Evolutionary conservation across 2,797 vertebrate genomes (phyloP).

Genomic region (Saxicola maurus): DNA sequence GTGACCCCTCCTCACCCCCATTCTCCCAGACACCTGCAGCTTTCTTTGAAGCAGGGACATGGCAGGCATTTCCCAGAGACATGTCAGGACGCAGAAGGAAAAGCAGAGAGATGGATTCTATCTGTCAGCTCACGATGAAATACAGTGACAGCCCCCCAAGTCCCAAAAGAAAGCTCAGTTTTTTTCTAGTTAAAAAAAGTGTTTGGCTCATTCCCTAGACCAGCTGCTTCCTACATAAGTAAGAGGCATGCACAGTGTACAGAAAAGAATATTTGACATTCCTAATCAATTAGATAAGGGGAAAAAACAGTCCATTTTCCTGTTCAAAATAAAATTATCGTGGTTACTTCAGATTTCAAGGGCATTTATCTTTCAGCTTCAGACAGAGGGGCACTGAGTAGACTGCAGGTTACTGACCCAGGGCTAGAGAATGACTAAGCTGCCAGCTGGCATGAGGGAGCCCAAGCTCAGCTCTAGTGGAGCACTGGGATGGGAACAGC

Average conservation of each 20-base stretch:
- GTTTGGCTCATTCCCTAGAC: slow-evolving; percentile 38
- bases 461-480: neutral
- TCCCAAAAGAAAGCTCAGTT: slow-evolving; percentile 3
- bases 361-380: slow-evolving; percentile 43
- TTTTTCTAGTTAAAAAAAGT: slow-evolving; percentile 27
- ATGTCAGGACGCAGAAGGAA: slow-evolving; percentile 15
- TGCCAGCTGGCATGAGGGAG: neutral
- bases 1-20: neutral
- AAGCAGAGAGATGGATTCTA: slow-evolving; percentile 1
- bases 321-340: slow-evolving; percentile 42
- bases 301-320: slow-evolving; percentile 39
- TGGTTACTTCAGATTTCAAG: slow-evolving; percentile 51
- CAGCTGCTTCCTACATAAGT: slow-evolving; percentile 64
- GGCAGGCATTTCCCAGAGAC: neutral
- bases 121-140: slow-evolving; percentile 37
- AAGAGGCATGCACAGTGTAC: slow-evolving; percentile 31
- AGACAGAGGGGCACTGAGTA: slow-evolving; percentile 31
- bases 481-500: neutral
- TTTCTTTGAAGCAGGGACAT: slow-evolving; percentile 6
- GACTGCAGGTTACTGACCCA: neutral
- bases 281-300: slow-evolving; percentile 64
- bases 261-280: slow-evolving; percentile 62
- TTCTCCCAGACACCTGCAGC: slow-evolving; percentile 39
- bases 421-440: neutral
- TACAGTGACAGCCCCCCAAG: neutral